Evolutionary conservation across 1,140 invertebrate species (phyloP).

Genomic region (Dinoponera quadriceps): DNA sequence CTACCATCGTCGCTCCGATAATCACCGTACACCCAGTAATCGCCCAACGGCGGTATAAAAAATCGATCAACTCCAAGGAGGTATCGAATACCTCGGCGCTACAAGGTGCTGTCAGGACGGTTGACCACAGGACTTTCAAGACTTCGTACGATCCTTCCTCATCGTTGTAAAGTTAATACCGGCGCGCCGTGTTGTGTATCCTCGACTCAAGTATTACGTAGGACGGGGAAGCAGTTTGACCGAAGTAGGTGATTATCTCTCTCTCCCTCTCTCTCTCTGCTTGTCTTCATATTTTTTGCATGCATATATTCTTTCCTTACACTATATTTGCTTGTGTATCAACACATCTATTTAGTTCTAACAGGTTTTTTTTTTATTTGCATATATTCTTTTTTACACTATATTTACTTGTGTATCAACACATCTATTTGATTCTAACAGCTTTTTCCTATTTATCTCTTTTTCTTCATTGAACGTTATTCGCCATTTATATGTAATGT

Average conservation of each 20-base stretch:
- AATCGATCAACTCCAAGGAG: constrained; percentile 37
- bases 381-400: too few species aligned
- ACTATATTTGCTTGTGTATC: too few species aligned
- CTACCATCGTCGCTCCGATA: constrained; percentile 22
- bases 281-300: too few species aligned
- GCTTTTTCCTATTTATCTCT: too few species aligned
- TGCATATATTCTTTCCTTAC: too few species aligned
- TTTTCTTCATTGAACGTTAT: too few species aligned
- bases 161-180: constrained; percentile 66
- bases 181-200: constrained; percentile 37
- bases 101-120: constrained; percentile 46
- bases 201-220: constrained; percentile 48
- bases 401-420: too few species aligned
- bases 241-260: not conserved
- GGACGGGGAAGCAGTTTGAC: not conserved
- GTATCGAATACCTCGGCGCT: constrained; percentile 48
- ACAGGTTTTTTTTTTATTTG: too few species aligned
- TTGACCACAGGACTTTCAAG: constrained; percentile 53
- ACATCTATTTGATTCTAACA: too few species aligned
- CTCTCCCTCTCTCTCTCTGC: constrained; percentile 8
- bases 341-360: too few species aligned
- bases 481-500: too few species aligned
- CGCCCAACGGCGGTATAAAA: constrained; percentile 29
- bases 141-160: constrained; percentile 53
- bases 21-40: constrained; percentile 31